Evolutionary conservation across 2,888 invertebrate species (phyloP), one percentile per base, ranked within the genome.

Genomic region (Pachydiplax longipennis): DNA sequence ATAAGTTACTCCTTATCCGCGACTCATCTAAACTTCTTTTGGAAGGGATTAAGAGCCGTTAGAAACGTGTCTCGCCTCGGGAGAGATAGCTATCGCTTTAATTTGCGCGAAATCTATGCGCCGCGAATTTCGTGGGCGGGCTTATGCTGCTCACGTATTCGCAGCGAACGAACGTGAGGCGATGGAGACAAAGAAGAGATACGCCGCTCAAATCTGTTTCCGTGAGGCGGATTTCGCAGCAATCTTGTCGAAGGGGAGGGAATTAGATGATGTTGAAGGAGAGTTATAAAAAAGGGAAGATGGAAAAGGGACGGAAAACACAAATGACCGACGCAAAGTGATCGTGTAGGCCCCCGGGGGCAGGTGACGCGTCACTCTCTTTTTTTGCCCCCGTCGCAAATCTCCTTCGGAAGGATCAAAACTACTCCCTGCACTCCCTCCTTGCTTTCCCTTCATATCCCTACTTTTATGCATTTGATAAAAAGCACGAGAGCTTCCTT

Each of bases 351-450:
- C 82, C 82, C 48, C 44, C 82, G 87, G 61, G 87, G 83, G 87
- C 61, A 87, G 87, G 87, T 87, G 87, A 87, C 61, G 61, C 87
- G 37, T 87, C 87, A 65, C 87, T 87, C 87, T 87, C 61, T 35
- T 35, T 83, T 87, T 87, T 87, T 87, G 65, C 35, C 35, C 87
- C 87, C 61, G 6, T 35, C 61, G 87, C 87, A 87, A 65, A 87
- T 37, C 87, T 87, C 31, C 87, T 87, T 40, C 22, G 58, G n/a
- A 37, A 37, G 65, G 87, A 87, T 87, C 87, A 87, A 61, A 73
- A 73, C 31, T 61, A 10, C 87, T 37, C 40, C n/a, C 37, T 18
- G 22, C 61, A 35, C 22, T n/a, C 61, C 25, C 83, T n/a, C 40
- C 22, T 8, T 37, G 10, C 18, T 18, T 25, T 37, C n/a, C 87